A percentile compares a stretch with the other conserved stretches of the same genome.
Evolutionary conservation across 1,140 invertebrate species (phyloP).

Genomic region (Copidosoma floridanum): DNA sequence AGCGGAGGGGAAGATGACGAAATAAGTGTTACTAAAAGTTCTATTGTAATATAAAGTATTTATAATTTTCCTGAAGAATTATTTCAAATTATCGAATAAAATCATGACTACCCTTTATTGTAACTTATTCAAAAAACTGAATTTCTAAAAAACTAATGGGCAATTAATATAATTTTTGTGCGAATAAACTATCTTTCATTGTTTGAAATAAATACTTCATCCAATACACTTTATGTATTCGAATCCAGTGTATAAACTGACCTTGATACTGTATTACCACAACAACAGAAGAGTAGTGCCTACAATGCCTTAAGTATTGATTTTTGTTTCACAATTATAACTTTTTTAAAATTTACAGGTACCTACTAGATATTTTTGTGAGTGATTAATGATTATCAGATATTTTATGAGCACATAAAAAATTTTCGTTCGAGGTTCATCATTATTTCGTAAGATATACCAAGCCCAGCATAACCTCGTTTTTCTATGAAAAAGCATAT

Average conservation of each 20-base stretch:
- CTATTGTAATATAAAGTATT: not conserved
- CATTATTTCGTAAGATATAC: too few species aligned
- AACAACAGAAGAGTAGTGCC: not conserved
- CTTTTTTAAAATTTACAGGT: not conserved
- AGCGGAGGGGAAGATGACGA: not conserved
- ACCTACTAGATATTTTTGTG: not conserved
- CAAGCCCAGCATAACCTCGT: too few species aligned
- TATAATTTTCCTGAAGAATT: not conserved
- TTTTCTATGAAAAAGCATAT: too few species aligned
- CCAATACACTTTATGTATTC: not conserved
- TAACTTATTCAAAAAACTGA: too few species aligned
- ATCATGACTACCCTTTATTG: too few species aligned
- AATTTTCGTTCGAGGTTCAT: slow-evolving; percentile 48
- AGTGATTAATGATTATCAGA: not conserved
- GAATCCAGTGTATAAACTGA: not conserved
- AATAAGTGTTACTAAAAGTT: not conserved
- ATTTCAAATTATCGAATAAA: not conserved
- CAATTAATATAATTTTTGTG: not conserved
- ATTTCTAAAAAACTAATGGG: not conserved
- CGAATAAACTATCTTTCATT: not conserved
- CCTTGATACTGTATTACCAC: not conserved
- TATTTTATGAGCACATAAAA: not conserved
- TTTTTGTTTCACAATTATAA: too few species aligned
- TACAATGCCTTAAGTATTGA: not conserved
- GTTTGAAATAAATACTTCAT: not conserved